Conservation (phyloP, 1,140 invertebrate genomes). For the Eumaeus atala region DNA sequence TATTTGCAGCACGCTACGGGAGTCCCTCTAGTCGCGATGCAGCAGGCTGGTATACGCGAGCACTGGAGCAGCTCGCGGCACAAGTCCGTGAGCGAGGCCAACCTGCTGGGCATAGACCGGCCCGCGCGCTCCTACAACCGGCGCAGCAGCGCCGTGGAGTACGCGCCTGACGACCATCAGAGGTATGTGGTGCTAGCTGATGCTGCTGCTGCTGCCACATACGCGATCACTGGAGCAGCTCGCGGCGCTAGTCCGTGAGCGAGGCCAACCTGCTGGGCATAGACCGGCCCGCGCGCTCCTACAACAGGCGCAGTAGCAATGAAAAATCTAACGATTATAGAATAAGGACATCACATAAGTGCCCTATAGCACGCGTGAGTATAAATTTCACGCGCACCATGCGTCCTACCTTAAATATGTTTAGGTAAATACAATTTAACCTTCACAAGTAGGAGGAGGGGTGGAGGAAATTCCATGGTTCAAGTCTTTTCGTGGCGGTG, state of each 20-base stretch:
- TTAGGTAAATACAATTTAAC: too few species aligned
- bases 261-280: slow-evolving; percentile 84
- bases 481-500: too few species aligned
- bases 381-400: too few species aligned
- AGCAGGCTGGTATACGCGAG: slow-evolving; percentile 74
- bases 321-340: too few species aligned
- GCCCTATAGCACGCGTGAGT: too few species aligned
- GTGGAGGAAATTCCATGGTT: too few species aligned
- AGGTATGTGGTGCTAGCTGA: slow-evolving; percentile 44
- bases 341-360: too few species aligned
- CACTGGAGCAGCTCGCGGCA: slow-evolving; percentile 76
- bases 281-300: slow-evolving; percentile 47
- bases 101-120: slow-evolving; percentile 77
- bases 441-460: too few species aligned
- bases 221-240: slow-evolving; percentile 74
- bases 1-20: slow-evolving; percentile 44
- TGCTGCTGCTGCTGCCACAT: slow-evolving; percentile 77
- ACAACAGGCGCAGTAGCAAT: slow-evolving; percentile 77
- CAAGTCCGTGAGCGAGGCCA: slow-evolving; percentile 84
- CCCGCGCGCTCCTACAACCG: slow-evolving; percentile 64
- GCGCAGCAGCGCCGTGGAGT: slow-evolving; percentile 80
- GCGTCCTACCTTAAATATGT: too few species aligned
- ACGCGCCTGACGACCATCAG: slow-evolving; percentile 74
- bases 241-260: slow-evolving; percentile 78
- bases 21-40: slow-evolving; percentile 75